Conservation (phyloP, 2,113 vertebrate genomes). For the Marcusenius ussheri region DNA sequence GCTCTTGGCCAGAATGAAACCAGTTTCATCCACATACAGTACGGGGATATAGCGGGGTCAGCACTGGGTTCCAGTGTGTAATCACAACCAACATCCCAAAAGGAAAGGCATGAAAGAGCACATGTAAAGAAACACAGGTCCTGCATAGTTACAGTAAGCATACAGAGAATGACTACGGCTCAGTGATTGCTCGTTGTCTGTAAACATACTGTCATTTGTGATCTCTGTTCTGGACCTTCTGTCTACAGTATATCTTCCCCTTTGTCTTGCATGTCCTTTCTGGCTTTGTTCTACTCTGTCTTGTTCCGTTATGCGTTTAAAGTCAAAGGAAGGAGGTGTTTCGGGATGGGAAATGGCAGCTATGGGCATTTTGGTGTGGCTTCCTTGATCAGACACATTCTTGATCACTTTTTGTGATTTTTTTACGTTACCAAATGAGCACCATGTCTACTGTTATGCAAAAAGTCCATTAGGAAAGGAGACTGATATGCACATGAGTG, state of each 20-base stretch:
- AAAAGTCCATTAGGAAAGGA: not conserved
- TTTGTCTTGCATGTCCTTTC: not conserved
- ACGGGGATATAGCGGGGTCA: not conserved
- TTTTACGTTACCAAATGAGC: not conserved
- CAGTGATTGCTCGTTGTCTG: too few species aligned
- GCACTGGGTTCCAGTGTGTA: not conserved
- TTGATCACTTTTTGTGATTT: too few species aligned
- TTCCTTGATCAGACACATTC: not conserved
- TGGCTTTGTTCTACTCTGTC: not conserved
- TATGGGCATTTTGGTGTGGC: not conserved
- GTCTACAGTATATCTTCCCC: not conserved
- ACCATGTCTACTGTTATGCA: not conserved
- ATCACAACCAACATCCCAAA: not conserved
- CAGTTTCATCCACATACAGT: not conserved
- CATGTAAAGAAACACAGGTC: too few species aligned
- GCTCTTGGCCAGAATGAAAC: not conserved
- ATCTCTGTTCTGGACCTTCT: not conserved
- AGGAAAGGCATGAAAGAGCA: too few species aligned
- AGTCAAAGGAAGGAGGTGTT: not conserved
- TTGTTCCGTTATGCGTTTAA: not conserved
- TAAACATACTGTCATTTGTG: too few species aligned
- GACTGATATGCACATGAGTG: not conserved
- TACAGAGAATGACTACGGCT: too few species aligned
- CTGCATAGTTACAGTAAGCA: too few species aligned
- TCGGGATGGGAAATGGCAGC: not conserved